Evolutionary conservation across 2,797 vertebrate genomes (phyloP), one percentile per base, ranked within the genome.

Genomic region (Oreortyx pictus): DNA sequence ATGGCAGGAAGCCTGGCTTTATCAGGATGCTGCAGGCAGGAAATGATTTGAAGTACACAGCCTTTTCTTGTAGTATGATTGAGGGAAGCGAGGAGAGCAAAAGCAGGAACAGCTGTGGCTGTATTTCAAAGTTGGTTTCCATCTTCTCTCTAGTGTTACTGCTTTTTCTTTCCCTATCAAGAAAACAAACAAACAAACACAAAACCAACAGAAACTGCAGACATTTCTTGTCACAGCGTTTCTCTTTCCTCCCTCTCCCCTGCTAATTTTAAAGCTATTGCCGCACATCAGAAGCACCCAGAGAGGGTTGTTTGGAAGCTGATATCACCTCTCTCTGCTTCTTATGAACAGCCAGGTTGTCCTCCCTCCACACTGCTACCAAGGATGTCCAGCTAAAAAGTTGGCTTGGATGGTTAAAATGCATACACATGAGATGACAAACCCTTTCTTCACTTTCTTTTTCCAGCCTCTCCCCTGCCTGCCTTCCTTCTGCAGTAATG

Each of bases 11-110:
- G 61, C 61, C 82, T 92, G 89, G 52, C 82, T 95, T 96, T 95
- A 95, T 95, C 93, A 93, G 91, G 92, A 96, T 94, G 96, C 92
- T 94, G 86, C 93, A 95, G 96, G 82, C 92, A 96, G 95, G 95
- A 96, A 93, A 86, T 84, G 22, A 93, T 93, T 93, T 86, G 91
- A 93, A 91, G 88, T 86, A 82, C 77, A 47, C 46, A 93, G 85
- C 66, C 60, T 67, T 92, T 89, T 73, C 82, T 92, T 95, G 85
- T 70, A 73, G 81, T 75, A 79, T 70, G 89, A 93, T 82, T 89
- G 92, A 94, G 71, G 59, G 82, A 92, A 94, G 35, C 70, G 52
- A 95, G 41, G 65, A 90, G 16, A 86, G 54, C 57, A 93, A 91
- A 89, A 88, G 4, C 44, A 65, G 46, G 41, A 89, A 54, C 71